Evolutionary conservation across 2,113 vertebrate species (phyloP), one percentile per base, ranked within the genome.

Genomic region (Embiotoca jacksoni): DNA sequence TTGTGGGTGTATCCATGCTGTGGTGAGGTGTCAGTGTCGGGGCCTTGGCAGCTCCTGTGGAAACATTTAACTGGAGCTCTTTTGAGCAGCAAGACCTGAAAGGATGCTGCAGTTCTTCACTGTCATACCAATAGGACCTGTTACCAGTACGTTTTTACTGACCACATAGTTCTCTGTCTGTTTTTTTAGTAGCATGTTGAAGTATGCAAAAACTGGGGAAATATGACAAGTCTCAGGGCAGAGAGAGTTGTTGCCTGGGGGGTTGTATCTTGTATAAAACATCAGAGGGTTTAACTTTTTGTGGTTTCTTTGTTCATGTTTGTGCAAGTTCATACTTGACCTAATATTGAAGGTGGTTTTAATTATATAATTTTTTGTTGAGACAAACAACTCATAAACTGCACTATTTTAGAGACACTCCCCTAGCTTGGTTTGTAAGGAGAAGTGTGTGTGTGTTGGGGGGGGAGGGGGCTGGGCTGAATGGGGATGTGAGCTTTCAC

Each of bases 41-140:
- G 75, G 85, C 72, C 82, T 88, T 93, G 89, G 91, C 92, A 85
- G 82, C 6, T 31, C 15, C 44, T 35, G 66, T 86, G 87, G 88
- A 92, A 91, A 89, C 55, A 23, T 84, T 89, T 75, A 88, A 85
- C 85, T 55, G 82, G 78, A 72, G 72, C 78, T 68, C 64, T 76
- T 81, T 81, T 76, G 69, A 83, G 59, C 70, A 31, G 53, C 52
- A 63, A 36, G 36, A 64, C 41, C 65, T 78, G 52, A 55, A 79
- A 71, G 47, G 69, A 86, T 71, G 56, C 67, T 63, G 79, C 58
- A 49, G 23, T 56, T 55, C 66, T 64, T 65, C 23, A 23, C 78
- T 73, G 61, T 66, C 46, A 44, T 37, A 56, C 49, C 41, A 59
- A 9, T 65, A 60, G 50, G 52, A 2, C 30, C n/a, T 6, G 7